These are phyloP conservation scores for Andrena cerasifolii DNA, from an alignment of 1,140 invertebrate species.

Conservation along the genomic window DNA sequence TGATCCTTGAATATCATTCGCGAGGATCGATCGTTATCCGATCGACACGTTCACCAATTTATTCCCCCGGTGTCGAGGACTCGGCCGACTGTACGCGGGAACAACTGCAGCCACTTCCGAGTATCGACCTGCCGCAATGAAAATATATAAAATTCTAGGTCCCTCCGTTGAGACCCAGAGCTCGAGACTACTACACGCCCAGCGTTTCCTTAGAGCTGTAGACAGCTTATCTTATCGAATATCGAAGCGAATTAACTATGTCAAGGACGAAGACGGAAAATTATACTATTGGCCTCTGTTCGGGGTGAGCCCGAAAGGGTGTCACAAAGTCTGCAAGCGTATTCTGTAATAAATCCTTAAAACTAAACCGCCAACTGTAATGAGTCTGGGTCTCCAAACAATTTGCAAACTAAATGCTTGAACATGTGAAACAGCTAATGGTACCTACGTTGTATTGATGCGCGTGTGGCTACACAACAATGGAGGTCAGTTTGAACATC, in stretches of 20 bases:
- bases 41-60: background rate
- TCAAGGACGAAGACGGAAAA: constrained; percentile 33
- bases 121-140: constrained; percentile 43
- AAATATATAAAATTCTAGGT: constrained; percentile 50
- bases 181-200: background rate
- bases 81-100: constrained; percentile 8
- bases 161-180: background rate
- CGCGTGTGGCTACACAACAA: background rate
- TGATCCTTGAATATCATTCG: constrained; percentile 46
- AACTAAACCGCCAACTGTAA: too few species aligned
- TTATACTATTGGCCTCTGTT: constrained; percentile 8
- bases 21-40: constrained; percentile 37
- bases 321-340: background rate
- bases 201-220: constrained; percentile 1
- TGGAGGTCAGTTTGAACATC: background rate
- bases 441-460: background rate
- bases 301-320: background rate
- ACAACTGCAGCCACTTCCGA: constrained; percentile 29
- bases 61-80: background rate
- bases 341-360: too few species aligned
- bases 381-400: too few species aligned
- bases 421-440: background rate
- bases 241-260: constrained; percentile 31
- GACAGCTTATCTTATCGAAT: constrained; percentile 40
- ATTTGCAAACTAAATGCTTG: too few species aligned